A percentile compares a stretch with the other conserved stretches of the same genome.
These are phyloP conservation scores for Caenorhabditis zanzibari DNA, from an alignment of 2,888 invertebrate species.

Conservation along the genomic window DNA sequence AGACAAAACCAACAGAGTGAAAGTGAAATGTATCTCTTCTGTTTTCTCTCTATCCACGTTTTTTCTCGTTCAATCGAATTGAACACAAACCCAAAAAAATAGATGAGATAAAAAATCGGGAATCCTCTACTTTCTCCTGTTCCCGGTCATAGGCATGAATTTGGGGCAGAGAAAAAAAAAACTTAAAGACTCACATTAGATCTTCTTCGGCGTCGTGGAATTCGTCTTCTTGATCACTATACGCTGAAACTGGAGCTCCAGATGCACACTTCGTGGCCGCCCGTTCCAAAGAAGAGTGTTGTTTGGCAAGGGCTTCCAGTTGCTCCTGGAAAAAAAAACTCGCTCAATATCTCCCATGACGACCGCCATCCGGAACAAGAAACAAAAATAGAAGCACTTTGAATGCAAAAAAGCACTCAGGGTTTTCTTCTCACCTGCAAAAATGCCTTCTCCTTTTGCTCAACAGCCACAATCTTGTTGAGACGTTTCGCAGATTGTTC, in stretches of 20 bases:
- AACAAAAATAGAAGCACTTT: conserved; percentile 24
- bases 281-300: conserved; percentile 96
- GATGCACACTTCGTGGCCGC: conserved; percentile 85
- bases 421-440: conserved; percentile 58
- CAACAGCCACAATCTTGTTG: conserved; percentile 87
- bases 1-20: conserved; percentile 13
- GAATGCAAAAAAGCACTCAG: background rate
- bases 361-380: conserved; percentile 8
- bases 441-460: conserved; percentile 68
- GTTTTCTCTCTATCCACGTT: conserved; percentile 1
- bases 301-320: conserved; percentile 96
- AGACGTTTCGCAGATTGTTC: conserved; percentile 94
- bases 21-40: conserved; percentile 44
- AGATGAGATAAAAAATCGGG: conserved; percentile 18
- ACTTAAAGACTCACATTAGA: conserved; percentile 37
- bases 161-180: background rate
- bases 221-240: conserved; percentile 85
- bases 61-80: background rate
- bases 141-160: background rate
- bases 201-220: conserved; percentile 87
- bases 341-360: conserved; percentile 20
- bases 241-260: conserved; percentile 71
- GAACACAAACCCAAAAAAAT: conserved; percentile 16
- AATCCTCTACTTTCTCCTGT: background rate
- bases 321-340: conserved; percentile 88